Percentiles rank a stretch among this genome's conserved stretches.
Conservation (phyloP, 2,797 vertebrate species). For the Enteromius anoplus region DNA sequence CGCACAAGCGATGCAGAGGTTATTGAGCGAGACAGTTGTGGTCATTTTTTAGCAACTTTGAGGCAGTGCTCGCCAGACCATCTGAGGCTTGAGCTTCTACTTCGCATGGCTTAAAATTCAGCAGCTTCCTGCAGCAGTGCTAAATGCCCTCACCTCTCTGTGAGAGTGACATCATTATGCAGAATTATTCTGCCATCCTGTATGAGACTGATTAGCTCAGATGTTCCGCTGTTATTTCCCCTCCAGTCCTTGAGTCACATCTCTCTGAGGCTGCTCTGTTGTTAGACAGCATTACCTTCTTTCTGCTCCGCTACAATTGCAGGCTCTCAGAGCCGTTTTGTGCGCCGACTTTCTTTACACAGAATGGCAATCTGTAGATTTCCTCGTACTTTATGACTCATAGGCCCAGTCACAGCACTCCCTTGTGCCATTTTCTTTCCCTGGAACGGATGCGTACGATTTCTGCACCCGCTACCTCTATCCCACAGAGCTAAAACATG, state of each 20-base stretch:
- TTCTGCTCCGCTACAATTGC: constrained; percentile 12
- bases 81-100: not conserved
- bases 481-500: constrained; percentile 53
- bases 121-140: constrained; percentile 4
- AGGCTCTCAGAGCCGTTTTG: constrained; percentile 20
- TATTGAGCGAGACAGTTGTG: constrained; percentile 28
- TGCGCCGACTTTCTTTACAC: constrained; percentile 37
- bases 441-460: constrained; percentile 53
- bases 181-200: constrained; percentile 35
- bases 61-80: constrained; percentile 15
- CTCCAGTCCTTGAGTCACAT: constrained; percentile 40
- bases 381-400: constrained; percentile 61
- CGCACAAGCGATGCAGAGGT: constrained; percentile 6
- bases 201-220: constrained; percentile 32
- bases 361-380: constrained; percentile 37
- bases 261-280: constrained; percentile 31
- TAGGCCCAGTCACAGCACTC: constrained; percentile 51
- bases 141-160: constrained; percentile 5
- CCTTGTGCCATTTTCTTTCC: constrained; percentile 47
- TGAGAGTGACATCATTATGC: constrained; percentile 39
- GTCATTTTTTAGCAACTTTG: constrained; percentile 23
- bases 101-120: not conserved
- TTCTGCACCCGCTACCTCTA: constrained; percentile 44
- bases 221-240: constrained; percentile 32
- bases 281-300: constrained; percentile 24